A percentile compares a stretch with the other conserved stretches of the same genome.
Evolutionary conservation across 2,888 invertebrate species (phyloP).

Genomic region (Fissipunctia ypsillon): DNA sequence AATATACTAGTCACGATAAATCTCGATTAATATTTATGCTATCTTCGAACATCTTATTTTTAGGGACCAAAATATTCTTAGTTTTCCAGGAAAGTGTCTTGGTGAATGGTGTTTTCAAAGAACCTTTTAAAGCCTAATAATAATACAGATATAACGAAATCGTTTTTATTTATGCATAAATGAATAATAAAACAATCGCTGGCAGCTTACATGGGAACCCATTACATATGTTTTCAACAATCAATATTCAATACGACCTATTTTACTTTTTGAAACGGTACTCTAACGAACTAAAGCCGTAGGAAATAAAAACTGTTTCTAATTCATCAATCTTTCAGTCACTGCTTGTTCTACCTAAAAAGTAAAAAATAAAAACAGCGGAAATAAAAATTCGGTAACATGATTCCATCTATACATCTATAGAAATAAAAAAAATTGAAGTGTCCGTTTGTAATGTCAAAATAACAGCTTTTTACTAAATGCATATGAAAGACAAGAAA

Average conservation of each 20-base stretch:
- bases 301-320: not conserved
- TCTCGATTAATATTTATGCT: constrained; percentile 11
- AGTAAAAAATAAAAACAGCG: not conserved
- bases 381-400: not conserved
- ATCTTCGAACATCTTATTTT: not conserved
- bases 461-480: too few relatives aligned
- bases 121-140: not conserved
- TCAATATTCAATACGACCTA: not conserved
- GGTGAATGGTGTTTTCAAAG: not conserved
- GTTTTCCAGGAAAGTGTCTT: not conserved
- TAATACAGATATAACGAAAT: not conserved
- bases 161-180: not conserved
- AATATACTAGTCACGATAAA: not conserved
- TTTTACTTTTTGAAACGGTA: constrained; percentile 2
- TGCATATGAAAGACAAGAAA: too few relatives aligned
- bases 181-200: not conserved
- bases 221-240: not conserved
- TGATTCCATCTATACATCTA: too few relatives aligned
- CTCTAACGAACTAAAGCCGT: constrained; percentile 4
- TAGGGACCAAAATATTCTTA: not conserved
- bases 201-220: not conserved
- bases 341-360: not conserved
- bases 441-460: too few relatives aligned
- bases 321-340: not conserved
- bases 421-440: too few relatives aligned